A percentile compares a stretch with the other conserved stretches of the same genome.
phyloP scores from a whole-genome alignment of 2,888 invertebrate genomes.

The Caenorhabditis imperialis region DNA sequence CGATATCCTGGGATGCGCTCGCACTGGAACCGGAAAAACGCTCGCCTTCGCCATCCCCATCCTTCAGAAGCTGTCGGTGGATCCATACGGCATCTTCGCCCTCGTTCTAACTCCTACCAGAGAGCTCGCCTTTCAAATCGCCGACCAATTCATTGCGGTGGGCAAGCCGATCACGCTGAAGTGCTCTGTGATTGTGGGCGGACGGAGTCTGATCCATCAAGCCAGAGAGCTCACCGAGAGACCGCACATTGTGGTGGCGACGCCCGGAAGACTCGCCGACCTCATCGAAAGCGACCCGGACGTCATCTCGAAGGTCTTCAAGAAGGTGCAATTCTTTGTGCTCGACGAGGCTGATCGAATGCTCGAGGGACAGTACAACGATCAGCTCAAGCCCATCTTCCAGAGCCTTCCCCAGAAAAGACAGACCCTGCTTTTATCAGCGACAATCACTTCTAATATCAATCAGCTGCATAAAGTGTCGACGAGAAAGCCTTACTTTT shows the following conservation, averaged over 20 bases:
- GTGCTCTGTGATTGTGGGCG: constrained; percentile 90
- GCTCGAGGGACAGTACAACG: constrained; percentile 80
- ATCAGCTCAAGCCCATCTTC: constrained; percentile 86
- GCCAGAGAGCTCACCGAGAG: constrained; percentile 87
- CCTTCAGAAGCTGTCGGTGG: constrained; percentile 84
- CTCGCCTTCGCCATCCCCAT: constrained; percentile 88
- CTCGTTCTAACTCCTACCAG: constrained; percentile 91
- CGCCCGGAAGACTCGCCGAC: constrained; percentile 94
- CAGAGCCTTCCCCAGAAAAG: constrained; percentile 80
- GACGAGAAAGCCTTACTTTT: constrained; percentile 80
- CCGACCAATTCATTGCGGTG: constrained; percentile 92
- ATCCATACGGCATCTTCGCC: constrained; percentile 96
- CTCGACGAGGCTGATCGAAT: constrained; percentile 96
- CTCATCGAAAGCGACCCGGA: constrained; percentile 85
- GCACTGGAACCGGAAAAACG: constrained; percentile 98
- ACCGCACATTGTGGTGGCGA: constrained; percentile 95
- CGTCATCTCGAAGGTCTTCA: constrained; percentile 81
- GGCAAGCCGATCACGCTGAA: constrained; percentile 90
- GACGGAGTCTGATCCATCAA: constrained; percentile 83
- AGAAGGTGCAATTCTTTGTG: constrained; percentile 88
- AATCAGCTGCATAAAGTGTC: constrained; percentile 83
- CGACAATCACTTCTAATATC: constrained; percentile 91
- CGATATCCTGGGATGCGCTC: constrained; percentile 95
- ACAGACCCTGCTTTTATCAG: constrained; percentile 82
- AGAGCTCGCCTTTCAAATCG: constrained; percentile 79